A percentile compares a stretch with the other conserved stretches of the same genome.
Conservation (phyloP, 2,797 vertebrate genomes). For the Ptychadena robeensis region DNA sequence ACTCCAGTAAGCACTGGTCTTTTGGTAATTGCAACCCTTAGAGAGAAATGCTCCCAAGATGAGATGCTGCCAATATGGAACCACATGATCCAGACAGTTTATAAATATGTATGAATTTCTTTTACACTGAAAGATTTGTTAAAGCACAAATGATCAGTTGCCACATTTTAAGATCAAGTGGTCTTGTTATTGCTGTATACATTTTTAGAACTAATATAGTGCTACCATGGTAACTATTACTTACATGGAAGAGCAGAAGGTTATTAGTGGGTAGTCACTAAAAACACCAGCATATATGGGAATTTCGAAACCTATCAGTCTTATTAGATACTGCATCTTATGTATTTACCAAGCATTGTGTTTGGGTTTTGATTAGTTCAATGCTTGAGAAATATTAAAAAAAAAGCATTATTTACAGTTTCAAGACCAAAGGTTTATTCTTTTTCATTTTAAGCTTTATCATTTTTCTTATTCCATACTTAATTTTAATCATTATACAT, state of each 20-base stretch:
- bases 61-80: background rate
- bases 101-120: background rate
- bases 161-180: conserved; percentile 49
- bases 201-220: background rate
- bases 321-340: background rate
- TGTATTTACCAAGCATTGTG: background rate
- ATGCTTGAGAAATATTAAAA: background rate
- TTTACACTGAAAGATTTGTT: background rate
- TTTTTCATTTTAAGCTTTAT: too few species aligned
- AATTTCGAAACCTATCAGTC: background rate
- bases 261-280: background rate
- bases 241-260: background rate
- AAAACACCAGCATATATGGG: background rate
- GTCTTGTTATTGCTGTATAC: background rate
- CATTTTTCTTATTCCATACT: too few species aligned
- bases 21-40: background rate
- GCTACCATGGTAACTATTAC: background rate
- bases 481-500: background rate
- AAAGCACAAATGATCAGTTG: background rate
- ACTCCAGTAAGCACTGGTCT: background rate
- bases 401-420: background rate
- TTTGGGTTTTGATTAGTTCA: background rate
- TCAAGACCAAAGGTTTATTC: background rate
- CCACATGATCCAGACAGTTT: background rate
- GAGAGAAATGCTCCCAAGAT: background rate